Conservation (phyloP, 2,797 vertebrate genomes). For the Gallinago stenura region DNA sequence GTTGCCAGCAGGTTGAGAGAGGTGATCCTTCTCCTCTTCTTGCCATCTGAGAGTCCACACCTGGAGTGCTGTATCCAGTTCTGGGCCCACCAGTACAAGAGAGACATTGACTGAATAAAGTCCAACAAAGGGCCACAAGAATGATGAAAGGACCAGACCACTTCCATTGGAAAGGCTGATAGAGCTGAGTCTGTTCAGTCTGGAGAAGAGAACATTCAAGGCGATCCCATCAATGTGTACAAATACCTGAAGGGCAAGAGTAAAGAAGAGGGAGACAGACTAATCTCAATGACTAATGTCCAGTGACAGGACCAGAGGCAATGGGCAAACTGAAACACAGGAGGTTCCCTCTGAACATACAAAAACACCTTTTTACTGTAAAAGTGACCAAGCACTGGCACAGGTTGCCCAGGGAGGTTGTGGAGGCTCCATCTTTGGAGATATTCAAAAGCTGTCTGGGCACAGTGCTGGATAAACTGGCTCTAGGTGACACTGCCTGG, state of each 20-base stretch:
- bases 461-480: neutral
- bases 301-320: neutral
- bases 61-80: neutral
- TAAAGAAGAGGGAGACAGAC: neutral
- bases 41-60: neutral
- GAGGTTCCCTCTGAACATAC: neutral
- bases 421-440: neutral
- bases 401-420: neutral
- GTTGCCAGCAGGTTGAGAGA: neutral
- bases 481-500: neutral
- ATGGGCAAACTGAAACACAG: neutral
- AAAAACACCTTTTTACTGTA: neutral
- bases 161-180: neutral
- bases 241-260: neutral
- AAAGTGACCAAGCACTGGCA: neutral
- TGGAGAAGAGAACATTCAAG: neutral
- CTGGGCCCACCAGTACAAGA: neutral
- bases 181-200: neutral
- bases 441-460: neutral
- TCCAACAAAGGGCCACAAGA: neutral
- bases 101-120: neutral
- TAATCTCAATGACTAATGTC: neutral
- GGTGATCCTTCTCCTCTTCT: neutral
- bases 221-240: neutral
- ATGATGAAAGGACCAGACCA: neutral